A percentile compares a stretch with the other conserved stretches of the same genome.
Conservation (phyloP, 2,888 invertebrate genomes). For the Ormyrus labotus region DNA sequence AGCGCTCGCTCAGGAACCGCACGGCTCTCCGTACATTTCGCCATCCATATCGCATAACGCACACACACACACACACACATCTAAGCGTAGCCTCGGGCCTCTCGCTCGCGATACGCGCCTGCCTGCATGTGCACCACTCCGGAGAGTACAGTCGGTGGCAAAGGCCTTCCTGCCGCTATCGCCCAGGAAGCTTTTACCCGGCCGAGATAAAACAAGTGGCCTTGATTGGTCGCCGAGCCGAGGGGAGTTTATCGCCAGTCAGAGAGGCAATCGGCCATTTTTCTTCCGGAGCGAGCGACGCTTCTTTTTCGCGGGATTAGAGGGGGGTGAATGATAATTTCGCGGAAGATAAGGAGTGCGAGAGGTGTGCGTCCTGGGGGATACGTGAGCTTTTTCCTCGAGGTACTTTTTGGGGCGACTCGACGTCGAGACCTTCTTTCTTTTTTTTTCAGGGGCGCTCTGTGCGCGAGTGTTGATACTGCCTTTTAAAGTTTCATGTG, state of each 20-base stretch:
- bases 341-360: conserved; percentile 40
- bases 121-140: conserved; percentile 57
- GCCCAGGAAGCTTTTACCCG: conserved; percentile 28
- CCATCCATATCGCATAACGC: conserved; percentile 69
- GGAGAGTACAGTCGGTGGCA: conserved; percentile 55
- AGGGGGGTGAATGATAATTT: conserved; percentile 51
- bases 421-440: no score
- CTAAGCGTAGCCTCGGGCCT: not conserved
- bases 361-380: not conserved
- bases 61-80: conserved; percentile 23
- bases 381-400: not conserved
- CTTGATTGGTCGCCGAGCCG: conserved; percentile 63
- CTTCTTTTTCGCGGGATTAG: conserved; percentile 42
- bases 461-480: no score
- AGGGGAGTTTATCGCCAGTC: conserved; percentile 41
- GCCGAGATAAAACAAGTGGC: conserved; percentile 61
- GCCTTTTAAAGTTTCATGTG: no score
- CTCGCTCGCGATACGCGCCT: not conserved
- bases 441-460: no score
- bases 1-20: conserved; percentile 1
- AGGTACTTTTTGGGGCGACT: no score
- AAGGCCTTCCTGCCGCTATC: conserved; percentile 33
- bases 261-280: conserved; percentile 47
- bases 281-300: conserved; percentile 3
- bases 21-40: conserved; percentile 61